Percentiles rank a stretch among this genome's conserved stretches.
phyloP scores from a whole-genome alignment of 2,888 invertebrate species.

The Octonoba sinensis region DNA sequence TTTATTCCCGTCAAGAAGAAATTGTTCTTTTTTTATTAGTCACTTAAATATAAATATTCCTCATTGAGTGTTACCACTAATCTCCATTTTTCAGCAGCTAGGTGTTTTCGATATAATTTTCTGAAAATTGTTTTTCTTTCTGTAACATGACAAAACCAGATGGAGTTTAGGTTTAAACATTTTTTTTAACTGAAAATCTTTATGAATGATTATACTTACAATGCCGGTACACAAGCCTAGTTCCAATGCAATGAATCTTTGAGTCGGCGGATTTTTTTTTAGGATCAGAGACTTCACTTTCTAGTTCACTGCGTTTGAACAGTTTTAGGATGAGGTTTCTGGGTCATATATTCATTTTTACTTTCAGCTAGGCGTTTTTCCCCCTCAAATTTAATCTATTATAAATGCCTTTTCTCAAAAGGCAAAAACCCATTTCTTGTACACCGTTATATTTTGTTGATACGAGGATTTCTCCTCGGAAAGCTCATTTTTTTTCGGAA shows the following conservation, averaged over 20 bases:
- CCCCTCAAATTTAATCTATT: conserved; percentile 8
- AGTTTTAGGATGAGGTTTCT: conserved; percentile 3
- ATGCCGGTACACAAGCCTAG: not conserved
- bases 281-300: too few relatives aligned
- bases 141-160: not conserved
- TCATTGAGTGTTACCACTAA: conserved; percentile 1
- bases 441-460: conserved; percentile 7
- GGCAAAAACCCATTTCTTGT: not conserved
- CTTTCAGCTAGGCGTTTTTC: too few relatives aligned
- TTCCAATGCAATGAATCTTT: conserved; percentile 5
- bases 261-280: too few relatives aligned
- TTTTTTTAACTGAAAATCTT: conserved; percentile 6
- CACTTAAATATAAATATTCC: not conserved
- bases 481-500: conserved; percentile 3
- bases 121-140: conserved; percentile 1
- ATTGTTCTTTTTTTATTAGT: not conserved
- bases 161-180: conserved; percentile 11
- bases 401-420: not conserved
- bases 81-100: conserved; percentile 3
- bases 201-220: conserved; percentile 9
- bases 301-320: not conserved
- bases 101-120: too few relatives aligned
- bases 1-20: not conserved
- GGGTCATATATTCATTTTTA: conserved; percentile 6
- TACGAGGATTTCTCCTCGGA: conserved; percentile 4